Evolutionary conservation across 2,888 invertebrate species (phyloP).

Genomic region (Cylloceria caligata): DNA sequence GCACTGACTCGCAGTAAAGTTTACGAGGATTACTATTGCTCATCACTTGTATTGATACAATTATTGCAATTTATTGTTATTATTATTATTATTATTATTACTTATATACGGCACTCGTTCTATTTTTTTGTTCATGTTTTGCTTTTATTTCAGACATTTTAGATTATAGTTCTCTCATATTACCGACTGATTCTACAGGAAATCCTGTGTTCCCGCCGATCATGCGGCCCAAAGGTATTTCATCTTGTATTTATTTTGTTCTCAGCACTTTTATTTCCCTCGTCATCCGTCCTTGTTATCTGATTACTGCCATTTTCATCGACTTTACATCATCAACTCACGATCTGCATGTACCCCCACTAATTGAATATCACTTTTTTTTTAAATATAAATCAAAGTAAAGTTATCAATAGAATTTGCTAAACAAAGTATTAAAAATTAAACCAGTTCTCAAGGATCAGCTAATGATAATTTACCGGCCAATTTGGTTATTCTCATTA

Average conservation of each 20-base stretch:
- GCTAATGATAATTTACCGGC: too few relatives aligned
- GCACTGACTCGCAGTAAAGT: neutral
- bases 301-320: neutral
- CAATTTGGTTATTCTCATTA: too few relatives aligned
- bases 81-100: neutral
- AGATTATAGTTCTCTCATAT: conserved; percentile 90
- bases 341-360: neutral
- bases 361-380: neutral
- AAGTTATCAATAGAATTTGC: too few relatives aligned
- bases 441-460: too few relatives aligned
- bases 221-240: conserved; percentile 90
- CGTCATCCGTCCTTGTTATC: neutral
- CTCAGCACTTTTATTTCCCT: conserved; percentile 3
- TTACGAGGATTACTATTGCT: conserved; percentile 9
- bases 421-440: too few relatives aligned
- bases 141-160: conserved; percentile 88
- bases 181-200: conserved; percentile 91
- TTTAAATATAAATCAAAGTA: too few relatives aligned
- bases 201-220: conserved; percentile 90
- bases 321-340: neutral
- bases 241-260: conserved; percentile 42
- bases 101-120: conserved; percentile 2
- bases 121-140: conserved; percentile 58
- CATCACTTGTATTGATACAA: neutral
- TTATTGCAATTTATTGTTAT: neutral